phyloP scores from a whole-genome alignment of 2,888 invertebrate genomes.

The Aphodius sticticus region DNA sequence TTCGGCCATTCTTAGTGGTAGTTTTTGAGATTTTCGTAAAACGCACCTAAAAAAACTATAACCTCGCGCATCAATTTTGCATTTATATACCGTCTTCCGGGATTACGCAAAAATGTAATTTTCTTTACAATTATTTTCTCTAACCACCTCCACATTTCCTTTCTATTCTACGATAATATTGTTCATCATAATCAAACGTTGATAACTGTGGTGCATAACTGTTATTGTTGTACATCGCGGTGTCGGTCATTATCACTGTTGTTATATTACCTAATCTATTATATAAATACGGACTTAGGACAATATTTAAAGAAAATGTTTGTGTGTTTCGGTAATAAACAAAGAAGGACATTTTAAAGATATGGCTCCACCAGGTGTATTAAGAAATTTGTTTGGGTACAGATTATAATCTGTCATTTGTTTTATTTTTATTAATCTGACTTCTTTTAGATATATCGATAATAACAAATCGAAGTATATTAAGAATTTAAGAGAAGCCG shows the following conservation, averaged over 20 bases:
- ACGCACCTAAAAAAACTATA: no score
- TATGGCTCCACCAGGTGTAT: neutral
- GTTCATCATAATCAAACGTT: neutral
- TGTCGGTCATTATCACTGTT: neutral
- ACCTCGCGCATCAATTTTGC: no score
- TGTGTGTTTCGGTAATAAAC: neutral
- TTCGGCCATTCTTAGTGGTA: no score
- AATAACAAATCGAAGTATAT: constrained; percentile 76
- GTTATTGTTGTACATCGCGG: neutral
- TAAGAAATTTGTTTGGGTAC: neutral
- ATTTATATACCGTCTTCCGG: no score
- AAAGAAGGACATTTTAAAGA: neutral
- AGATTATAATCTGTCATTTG: neutral
- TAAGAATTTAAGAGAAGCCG: constrained; percentile 77
- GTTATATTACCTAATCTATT: neutral
- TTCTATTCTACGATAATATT: neutral
- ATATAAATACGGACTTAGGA: neutral
- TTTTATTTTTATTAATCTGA: no score
- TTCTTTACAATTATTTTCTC: neutral
- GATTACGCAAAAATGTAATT: neutral
- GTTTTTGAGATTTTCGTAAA: no score
- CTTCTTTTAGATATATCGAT: constrained; percentile 72
- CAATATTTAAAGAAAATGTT: neutral
- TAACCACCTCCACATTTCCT: neutral
- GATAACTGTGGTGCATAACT: neutral